Evolutionary conservation across 2,797 vertebrate genomes (phyloP).

Genomic region (Sebastes umbrosus): DNA sequence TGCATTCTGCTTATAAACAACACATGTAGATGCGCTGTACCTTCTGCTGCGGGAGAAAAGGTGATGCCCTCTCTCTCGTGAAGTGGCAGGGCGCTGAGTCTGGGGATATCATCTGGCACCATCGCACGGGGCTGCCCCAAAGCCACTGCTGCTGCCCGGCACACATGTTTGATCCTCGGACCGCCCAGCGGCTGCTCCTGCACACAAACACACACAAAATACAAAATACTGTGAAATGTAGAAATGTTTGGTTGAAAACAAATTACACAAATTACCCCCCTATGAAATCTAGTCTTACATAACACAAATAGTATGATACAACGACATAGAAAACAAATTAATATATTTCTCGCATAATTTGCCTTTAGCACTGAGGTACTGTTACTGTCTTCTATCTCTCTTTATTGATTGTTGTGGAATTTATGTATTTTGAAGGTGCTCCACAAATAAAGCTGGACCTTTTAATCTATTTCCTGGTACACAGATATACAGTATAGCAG

Average conservation of each 20-base stretch:
- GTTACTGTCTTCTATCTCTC: background rate
- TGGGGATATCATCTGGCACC: slow-evolving; percentile 92
- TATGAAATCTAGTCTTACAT: background rate
- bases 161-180: slow-evolving; percentile 94
- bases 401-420: background rate
- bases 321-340: fast-evolving
- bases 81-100: slow-evolving; percentile 91
- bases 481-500: background rate
- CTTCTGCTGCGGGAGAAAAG: slow-evolving; percentile 80
- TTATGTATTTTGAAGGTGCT: background rate
- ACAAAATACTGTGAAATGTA: background rate
- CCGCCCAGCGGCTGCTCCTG: slow-evolving; percentile 81
- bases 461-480: background rate
- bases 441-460: background rate
- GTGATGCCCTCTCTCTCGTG: slow-evolving; percentile 89
- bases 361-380: background rate
- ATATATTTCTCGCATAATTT: background rate
- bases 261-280: background rate
- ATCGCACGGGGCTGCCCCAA: slow-evolving; percentile 91
- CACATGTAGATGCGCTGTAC: slow-evolving; percentile 65
- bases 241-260: background rate
- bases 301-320: background rate
- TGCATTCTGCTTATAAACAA: background rate
- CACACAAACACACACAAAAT: background rate
- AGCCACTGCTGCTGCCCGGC: slow-evolving; percentile 91